Evolutionary conservation across 2,113 vertebrate genomes (phyloP).

Genomic region (Gadus macrocephalus): DNA sequence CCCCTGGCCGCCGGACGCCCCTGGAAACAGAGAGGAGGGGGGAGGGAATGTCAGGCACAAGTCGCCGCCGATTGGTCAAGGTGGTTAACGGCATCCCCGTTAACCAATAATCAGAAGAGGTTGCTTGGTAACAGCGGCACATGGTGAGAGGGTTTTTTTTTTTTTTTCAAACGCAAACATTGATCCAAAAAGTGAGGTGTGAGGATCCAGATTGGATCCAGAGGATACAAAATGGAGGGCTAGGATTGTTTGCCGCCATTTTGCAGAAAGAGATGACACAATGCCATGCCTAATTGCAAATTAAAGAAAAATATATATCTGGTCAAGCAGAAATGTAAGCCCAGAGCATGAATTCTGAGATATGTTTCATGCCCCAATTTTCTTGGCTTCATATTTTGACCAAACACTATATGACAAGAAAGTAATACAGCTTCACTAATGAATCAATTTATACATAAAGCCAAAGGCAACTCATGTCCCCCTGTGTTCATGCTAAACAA

Average conservation of each 20-base stretch:
- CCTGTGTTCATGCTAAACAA: too few species aligned
- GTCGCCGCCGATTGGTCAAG: conserved; percentile 51
- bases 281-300: conserved; percentile 43
- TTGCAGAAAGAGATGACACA: conserved; percentile 46
- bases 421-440: too few species aligned
- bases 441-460: conserved; percentile 10
- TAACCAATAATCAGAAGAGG: conserved; percentile 47
- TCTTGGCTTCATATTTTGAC: too few species aligned
- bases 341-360: too few species aligned
- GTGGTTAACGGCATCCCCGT: conserved; percentile 31
- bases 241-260: conserved; percentile 59
- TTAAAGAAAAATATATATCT: conserved; percentile 1
- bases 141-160: conserved; percentile 29
- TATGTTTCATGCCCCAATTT: too few species aligned
- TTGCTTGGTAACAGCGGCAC: conserved; percentile 57
- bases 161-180: conserved; percentile 53
- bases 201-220: conserved; percentile 54
- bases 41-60: conserved; percentile 38
- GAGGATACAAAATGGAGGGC: conserved; percentile 67
- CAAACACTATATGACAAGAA: too few species aligned
- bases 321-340: too few species aligned
- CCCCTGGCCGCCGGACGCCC: conserved; percentile 48
- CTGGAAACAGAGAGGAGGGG: conserved; percentile 49
- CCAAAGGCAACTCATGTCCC: conserved; percentile 7
- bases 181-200: conserved; percentile 63